A percentile compares a stretch with the other conserved stretches of the same genome.
phyloP scores from a whole-genome alignment of 2,113 vertebrate species.

The human (Homo sapiens) region GRCh38 chr4:122893501-122894000 shows the following conservation, averaged over 20 bases:
- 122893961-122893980: not conserved
- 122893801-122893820: not conserved
- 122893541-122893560: not conserved
- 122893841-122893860: not conserved
- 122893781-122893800: not conserved
- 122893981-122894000: not conserved
- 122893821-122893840: not conserved
- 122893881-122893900: not conserved
- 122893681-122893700: constrained; percentile 1
- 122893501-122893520: not conserved
- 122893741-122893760: not conserved
- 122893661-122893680: not conserved
- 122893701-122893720: constrained; percentile 3
- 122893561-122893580: not conserved
- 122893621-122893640: not conserved
- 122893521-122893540: constrained; percentile 25
- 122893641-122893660: not conserved
- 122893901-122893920: not conserved
- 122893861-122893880: not conserved
- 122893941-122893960: not conserved
- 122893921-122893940: not conserved
- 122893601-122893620: constrained; percentile 2
- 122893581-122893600: not conserved
- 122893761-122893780: not conserved
- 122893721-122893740: not conserved